These are phyloP conservation scores for Periphyllus acericola DNA, from an alignment of 2,888 invertebrate species.

Conservation along the genomic window DNA sequence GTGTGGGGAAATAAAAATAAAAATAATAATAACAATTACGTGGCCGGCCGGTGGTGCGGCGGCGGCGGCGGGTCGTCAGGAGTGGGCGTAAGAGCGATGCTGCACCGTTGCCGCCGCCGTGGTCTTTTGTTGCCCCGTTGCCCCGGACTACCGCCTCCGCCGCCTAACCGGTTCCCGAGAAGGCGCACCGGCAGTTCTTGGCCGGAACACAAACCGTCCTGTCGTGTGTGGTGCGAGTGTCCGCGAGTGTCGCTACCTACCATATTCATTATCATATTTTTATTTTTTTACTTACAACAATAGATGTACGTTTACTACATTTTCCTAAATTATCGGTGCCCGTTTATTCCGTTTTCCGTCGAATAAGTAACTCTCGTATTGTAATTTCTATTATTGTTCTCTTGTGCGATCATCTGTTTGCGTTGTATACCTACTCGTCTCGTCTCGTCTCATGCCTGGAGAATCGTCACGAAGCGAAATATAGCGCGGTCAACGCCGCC, in stretches of 20 bases:
- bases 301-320: too few species aligned
- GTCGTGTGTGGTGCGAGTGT: constrained; percentile 54
- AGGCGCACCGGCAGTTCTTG: constrained; percentile 56
- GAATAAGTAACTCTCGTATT: neutral
- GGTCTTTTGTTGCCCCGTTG: constrained; percentile 58
- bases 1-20: too few species aligned
- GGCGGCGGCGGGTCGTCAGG: constrained; percentile 10
- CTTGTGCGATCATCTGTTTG: neutral
- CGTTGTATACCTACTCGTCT: too few species aligned
- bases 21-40: constrained; percentile 49
- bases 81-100: constrained; percentile 56
- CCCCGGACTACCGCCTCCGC: constrained; percentile 53
- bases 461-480: neutral
- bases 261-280: neutral
- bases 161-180: constrained; percentile 46
- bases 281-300: neutral
- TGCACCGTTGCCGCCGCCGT: constrained; percentile 29
- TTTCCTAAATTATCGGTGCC: neutral
- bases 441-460: neutral
- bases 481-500: neutral
- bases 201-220: constrained; percentile 55
- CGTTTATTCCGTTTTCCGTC: neutral
- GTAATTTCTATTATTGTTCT: neutral
- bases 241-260: neutral
- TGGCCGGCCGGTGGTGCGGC: constrained; percentile 6